Evolutionary conservation across 2,113 vertebrate genomes (phyloP).

Genomic region (Atractosteus spatula): DNA sequence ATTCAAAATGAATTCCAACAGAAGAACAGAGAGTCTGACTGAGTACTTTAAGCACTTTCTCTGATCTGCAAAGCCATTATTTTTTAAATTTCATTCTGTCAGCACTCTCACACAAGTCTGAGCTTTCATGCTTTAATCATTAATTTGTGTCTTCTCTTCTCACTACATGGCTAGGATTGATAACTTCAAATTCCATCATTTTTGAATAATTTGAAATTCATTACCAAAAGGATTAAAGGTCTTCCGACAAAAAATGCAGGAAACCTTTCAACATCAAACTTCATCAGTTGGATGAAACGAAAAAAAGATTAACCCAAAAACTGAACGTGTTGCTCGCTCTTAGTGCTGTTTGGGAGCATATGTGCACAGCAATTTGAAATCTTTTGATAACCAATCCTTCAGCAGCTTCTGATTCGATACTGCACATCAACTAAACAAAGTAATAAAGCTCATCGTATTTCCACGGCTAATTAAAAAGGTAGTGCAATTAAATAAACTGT

Average conservation of each 20-base stretch:
- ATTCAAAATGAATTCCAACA: background rate
- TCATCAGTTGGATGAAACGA: no score
- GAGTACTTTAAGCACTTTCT: background rate
- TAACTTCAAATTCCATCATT: conserved; percentile 9
- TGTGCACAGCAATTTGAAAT: background rate
- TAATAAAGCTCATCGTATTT: background rate
- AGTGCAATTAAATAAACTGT: background rate
- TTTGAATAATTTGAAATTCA: background rate
- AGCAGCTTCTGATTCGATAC: background rate
- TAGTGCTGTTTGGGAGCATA: no score
- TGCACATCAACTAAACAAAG: no score
- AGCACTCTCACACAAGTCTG: conserved; percentile 6
- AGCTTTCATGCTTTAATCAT: conserved; percentile 16
- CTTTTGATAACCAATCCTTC: background rate
- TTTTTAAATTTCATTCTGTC: conserved; percentile 13
- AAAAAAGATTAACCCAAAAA: no score
- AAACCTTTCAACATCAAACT: no score
- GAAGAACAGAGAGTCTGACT: background rate
- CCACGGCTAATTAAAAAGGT: conserved; percentile 29
- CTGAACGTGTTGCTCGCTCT: no score
- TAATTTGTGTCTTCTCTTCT: conserved; percentile 11
- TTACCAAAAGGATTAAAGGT: background rate
- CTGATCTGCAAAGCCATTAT: conserved; percentile 14
- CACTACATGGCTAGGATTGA: background rate
- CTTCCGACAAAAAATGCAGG: background rate